These are phyloP conservation scores for Myotis pilosus DNA, from an alignment of 2,797 vertebrate genomes.

Conservation along the genomic window DNA sequence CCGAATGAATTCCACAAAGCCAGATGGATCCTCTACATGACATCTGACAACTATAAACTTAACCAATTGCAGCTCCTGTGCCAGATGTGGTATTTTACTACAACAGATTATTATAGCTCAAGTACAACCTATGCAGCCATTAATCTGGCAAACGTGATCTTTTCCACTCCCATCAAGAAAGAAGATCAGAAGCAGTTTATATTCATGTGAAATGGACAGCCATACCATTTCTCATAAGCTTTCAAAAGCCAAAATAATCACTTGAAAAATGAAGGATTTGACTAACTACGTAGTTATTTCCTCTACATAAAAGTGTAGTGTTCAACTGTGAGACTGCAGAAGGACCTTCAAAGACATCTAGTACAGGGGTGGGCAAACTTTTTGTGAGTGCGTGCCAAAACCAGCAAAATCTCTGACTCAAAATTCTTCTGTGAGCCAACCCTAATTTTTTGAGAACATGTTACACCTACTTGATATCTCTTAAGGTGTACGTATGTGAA, in stretches of 20 bases:
- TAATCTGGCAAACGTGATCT: neutral
- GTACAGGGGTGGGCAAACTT: too few species aligned
- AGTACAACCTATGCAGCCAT: neutral
- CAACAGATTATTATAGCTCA: neutral
- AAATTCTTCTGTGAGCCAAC: too few species aligned
- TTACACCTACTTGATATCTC: too few species aligned
- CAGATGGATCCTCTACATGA: neutral
- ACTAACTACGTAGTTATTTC: conserved; percentile 67
- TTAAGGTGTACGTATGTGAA: too few species aligned
- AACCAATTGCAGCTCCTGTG: neutral
- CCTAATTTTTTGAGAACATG: too few species aligned
- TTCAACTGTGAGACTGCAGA: conserved; percentile 48
- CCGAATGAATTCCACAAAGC: neutral
- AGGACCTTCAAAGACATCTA: conserved; percentile 53
- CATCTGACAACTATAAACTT: neutral
- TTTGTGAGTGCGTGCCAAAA: too few species aligned
- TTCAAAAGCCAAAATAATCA: conserved; percentile 69
- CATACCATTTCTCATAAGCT: conserved; percentile 39
- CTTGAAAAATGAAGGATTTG: conserved; percentile 57
- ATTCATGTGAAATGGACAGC: neutral
- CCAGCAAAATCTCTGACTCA: too few species aligned
- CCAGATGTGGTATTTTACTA: neutral
- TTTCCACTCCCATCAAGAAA: neutral
- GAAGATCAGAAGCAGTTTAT: neutral
- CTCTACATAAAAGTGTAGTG: conserved; percentile 29